These are phyloP conservation scores for Deilephila porcellus DNA, from an alignment of 2,888 invertebrate species.

Conservation along the genomic window DNA sequence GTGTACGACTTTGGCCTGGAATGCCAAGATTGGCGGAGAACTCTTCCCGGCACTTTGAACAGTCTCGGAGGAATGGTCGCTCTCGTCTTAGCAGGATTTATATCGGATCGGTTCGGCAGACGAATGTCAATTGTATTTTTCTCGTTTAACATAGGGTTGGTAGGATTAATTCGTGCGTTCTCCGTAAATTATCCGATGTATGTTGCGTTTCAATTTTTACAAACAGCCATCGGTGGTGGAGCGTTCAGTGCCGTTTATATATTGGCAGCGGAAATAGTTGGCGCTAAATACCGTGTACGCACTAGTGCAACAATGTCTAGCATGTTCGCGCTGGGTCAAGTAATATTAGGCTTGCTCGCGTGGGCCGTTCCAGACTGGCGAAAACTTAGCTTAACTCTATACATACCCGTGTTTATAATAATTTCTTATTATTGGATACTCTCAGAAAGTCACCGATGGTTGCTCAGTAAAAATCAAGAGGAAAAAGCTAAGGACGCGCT, in stretches of 20 bases:
- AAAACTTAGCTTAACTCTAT: slow-evolving; percentile 86
- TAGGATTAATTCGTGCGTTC: slow-evolving; percentile 72
- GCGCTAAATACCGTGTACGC: slow-evolving; percentile 88
- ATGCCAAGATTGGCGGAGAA: slow-evolving; percentile 88
- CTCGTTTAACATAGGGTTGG: slow-evolving; percentile 69
- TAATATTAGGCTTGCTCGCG: slow-evolving; percentile 87
- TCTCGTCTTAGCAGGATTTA: slow-evolving; percentile 87
- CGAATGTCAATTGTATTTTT: slow-evolving; percentile 71
- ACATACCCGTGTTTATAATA: slow-evolving; percentile 87
- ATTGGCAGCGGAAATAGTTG: slow-evolving; percentile 90
- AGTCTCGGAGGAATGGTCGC: slow-evolving; percentile 89
- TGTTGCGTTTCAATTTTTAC: slow-evolving; percentile 68
- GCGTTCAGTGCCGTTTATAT: slow-evolving; percentile 77
- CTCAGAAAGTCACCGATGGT: slow-evolving; percentile 91
- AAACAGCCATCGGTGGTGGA: slow-evolving; percentile 75
- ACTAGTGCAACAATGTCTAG: slow-evolving; percentile 89
- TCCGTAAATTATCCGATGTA: slow-evolving; percentile 77
- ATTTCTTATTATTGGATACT: slow-evolving; percentile 88
- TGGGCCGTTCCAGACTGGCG: slow-evolving; percentile 89
- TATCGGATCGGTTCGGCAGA: slow-evolving; percentile 86
- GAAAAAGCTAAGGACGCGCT: slow-evolving; percentile 86
- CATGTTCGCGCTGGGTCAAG: slow-evolving; percentile 90
- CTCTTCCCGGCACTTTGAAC: slow-evolving; percentile 90
- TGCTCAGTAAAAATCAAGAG: slow-evolving; percentile 87
- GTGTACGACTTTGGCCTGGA: slow-evolving; percentile 76